Base-by-base conservation (phyloP, 2,797 vertebrate genomes). In the Sorex maritimensis region DNA sequence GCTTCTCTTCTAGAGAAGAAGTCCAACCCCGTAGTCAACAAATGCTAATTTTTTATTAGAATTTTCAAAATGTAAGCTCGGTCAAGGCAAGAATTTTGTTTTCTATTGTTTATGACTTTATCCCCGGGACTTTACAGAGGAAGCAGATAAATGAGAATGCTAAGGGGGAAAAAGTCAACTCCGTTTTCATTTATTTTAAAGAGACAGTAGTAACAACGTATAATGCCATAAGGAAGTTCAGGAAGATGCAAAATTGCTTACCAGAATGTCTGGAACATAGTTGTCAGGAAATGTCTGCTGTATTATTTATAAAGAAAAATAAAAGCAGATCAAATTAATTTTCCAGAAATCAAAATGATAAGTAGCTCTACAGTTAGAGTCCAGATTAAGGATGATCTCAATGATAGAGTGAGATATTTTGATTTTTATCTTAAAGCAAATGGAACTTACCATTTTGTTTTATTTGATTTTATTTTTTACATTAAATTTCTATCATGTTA, bases 261-360 rank as follows among this genome's bases (percentile, higher is more conserved):
- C 11, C 61, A 75, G 77, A 67, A 5, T 81, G 6, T 65, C 83
- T 83, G 55, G 1, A 30, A 61, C 44, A 28, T 71, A n/a, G 15
- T 81, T n/a, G 26, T 79, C 61, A 69, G 46, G 6, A 71, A 55
- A 86, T 23, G 77, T 24, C 88, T 92, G 15, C 17, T 85, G 52
- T 86, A 79, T 84, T 88, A 94, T 69, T 88, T 80, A 79, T 38
- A 34, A 77, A 46, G 63, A 87, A 94, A 90, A 95, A 72, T 23
- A 46, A 80, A 72, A 87, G 34, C 1, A 73, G 63, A 52, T 52
- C 49, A 52, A 52, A 52, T 52, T 75, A 81, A 80, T 49, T 91
- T 85, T 94, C 38, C 49, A 58, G 71, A 83, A 91, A 91, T 74
- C 4, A 49, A 72, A 92, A 87, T 78, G 38, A 34, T 86, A 82